Percentiles rank a stretch among this genome's conserved stretches.
Evolutionary conservation across 2,113 vertebrate genomes (phyloP).

Genomic region (Pica pica): DNA sequence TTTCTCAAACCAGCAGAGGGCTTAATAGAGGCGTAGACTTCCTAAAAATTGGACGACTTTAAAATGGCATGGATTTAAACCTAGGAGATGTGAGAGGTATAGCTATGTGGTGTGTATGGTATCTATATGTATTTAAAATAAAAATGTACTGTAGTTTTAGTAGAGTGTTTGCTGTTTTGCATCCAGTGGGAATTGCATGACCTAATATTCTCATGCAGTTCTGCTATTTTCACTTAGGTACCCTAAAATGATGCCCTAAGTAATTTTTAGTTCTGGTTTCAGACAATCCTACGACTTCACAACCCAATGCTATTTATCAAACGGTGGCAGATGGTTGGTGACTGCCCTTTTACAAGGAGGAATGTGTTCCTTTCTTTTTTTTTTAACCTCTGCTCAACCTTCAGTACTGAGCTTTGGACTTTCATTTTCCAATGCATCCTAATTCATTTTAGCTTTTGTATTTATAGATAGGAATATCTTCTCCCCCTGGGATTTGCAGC

Average conservation of each 20-base stretch:
- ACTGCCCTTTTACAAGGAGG: not conserved
- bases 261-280: not conserved
- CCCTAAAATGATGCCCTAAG: slow-evolving; percentile 15
- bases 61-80: not conserved
- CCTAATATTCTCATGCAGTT: slow-evolving; percentile 13
- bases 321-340: not conserved
- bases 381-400: not conserved
- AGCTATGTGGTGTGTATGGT: not conserved
- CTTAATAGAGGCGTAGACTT: not conserved
- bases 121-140: not conserved
- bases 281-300: not conserved
- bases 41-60: not conserved
- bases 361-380: not conserved
- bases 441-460: not conserved
- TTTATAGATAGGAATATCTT: not conserved
- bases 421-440: not conserved
- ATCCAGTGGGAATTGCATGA: not conserved
- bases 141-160: not conserved
- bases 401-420: not conserved
- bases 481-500: not conserved
- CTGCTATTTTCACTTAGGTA: not conserved
- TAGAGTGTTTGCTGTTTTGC: not conserved
- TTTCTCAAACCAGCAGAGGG: not conserved
- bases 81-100: rapidly evolving
- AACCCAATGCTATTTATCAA: not conserved